These are phyloP conservation scores for Manduca sexta DNA, from an alignment of 1,140 invertebrate genomes.

Conservation along the genomic window DNA sequence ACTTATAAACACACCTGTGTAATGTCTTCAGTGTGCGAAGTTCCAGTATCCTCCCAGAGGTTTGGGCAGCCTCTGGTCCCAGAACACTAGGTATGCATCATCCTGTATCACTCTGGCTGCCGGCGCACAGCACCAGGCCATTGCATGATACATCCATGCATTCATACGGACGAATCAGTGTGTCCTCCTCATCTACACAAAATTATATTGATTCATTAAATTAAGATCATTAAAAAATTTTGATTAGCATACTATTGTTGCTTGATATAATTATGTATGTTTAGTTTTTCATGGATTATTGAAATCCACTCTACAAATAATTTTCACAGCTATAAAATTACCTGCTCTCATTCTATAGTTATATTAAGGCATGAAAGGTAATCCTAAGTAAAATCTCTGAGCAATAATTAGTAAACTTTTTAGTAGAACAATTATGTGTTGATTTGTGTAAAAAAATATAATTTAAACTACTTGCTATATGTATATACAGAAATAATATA, in stretches of 20 bases:
- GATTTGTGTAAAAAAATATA: too few species aligned
- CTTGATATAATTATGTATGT: background rate
- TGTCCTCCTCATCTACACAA: constrained; percentile 59
- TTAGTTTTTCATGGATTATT: background rate
- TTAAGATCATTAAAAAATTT: background rate
- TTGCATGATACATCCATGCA: constrained; percentile 86
- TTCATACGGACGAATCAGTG: constrained; percentile 63
- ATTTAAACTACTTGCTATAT: too few species aligned
- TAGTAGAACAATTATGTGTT: too few species aligned
- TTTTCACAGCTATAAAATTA: too few species aligned
- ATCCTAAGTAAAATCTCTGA: background rate
- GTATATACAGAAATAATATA: too few species aligned
- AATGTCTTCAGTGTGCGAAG: constrained; percentile 88
- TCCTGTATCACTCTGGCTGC: constrained; percentile 81
- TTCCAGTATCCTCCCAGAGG: constrained; percentile 90
- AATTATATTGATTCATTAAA: too few species aligned
- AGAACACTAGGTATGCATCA: constrained; percentile 87
- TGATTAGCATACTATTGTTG: too few species aligned
- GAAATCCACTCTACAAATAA: background rate
- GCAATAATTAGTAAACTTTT: too few species aligned
- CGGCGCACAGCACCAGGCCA: constrained; percentile 82
- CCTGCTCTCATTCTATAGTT: too few species aligned
- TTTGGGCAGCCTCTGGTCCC: constrained; percentile 81
- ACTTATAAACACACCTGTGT: constrained; percentile 74
- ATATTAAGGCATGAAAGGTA: too few species aligned